Percentiles rank a stretch among this genome's conserved stretches.
These are phyloP conservation scores for Drosophila arawakana DNA, from an alignment of 1,140 invertebrate species.

Conservation along the genomic window DNA sequence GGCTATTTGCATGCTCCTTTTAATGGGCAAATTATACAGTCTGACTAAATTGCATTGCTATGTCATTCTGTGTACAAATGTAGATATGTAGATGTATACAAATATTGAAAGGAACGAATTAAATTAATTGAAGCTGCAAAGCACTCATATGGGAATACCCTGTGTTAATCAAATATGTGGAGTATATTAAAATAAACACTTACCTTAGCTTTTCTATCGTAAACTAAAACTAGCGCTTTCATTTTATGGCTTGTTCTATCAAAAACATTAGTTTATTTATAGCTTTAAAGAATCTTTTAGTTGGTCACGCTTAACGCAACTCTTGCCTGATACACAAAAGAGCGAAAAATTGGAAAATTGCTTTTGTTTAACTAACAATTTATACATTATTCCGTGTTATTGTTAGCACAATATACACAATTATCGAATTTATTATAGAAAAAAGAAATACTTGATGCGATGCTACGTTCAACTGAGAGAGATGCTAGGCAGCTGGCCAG, in stretches of 20 bases:
- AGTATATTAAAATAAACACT: no score
- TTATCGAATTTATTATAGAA: slow-evolving; percentile 54
- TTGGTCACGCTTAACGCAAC: neutral
- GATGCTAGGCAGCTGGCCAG: slow-evolving; percentile 40
- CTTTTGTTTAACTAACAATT: slow-evolving; percentile 66
- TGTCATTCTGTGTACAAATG: slow-evolving; percentile 18
- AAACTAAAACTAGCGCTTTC: no score
- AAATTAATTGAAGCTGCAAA: slow-evolving; percentile 7
- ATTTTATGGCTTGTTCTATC: no score
- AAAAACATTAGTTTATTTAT: no score
- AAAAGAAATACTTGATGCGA: neutral
- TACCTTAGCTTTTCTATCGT: no score
- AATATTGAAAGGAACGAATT: slow-evolving; percentile 7
- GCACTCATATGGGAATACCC: slow-evolving; percentile 1
- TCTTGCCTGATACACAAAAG: neutral
- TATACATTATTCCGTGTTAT: slow-evolving; percentile 59
- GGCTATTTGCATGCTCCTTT: slow-evolving; percentile 40
- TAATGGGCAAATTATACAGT: slow-evolving; percentile 42
- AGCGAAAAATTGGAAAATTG: slow-evolving; percentile 33
- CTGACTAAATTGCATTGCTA: slow-evolving; percentile 37
- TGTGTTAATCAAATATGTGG: neutral
- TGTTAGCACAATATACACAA: slow-evolving; percentile 63
- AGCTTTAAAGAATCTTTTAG: neutral
- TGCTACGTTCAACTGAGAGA: neutral
- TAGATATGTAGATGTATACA: slow-evolving; percentile 1